Conservation (phyloP, 1,140 invertebrate species). For the Trissolcus basalis region DNA sequence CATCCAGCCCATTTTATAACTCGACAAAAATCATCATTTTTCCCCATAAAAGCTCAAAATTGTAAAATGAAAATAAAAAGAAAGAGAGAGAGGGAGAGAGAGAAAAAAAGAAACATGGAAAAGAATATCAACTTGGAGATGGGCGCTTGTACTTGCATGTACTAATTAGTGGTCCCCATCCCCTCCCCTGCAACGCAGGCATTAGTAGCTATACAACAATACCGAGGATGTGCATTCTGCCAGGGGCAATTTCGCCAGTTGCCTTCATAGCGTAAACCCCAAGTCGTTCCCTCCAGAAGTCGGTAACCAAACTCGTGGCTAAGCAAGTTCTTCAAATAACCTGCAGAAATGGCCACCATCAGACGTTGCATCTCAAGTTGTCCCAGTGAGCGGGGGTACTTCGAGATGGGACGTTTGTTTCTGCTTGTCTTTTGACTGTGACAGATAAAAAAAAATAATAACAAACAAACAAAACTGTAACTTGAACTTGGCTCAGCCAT, state of each 20-base stretch:
- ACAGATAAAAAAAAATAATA: no score
- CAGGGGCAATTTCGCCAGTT: slow-evolving; percentile 75
- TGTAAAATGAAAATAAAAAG: background rate
- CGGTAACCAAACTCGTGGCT: slow-evolving; percentile 67
- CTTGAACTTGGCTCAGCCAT: slow-evolving; percentile 64
- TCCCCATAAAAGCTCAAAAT: no score
- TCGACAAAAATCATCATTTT: no score
- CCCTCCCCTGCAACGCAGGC: slow-evolving; percentile 74
- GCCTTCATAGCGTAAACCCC: slow-evolving; percentile 72
- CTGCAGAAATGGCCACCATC: slow-evolving; percentile 50
- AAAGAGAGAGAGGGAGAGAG: background rate
- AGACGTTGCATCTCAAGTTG: no score
- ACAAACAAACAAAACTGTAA: no score
- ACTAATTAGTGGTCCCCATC: slow-evolving; percentile 74
- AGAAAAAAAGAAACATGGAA: slow-evolving; percentile 54
- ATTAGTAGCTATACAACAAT: slow-evolving; percentile 77
- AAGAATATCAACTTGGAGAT: slow-evolving; percentile 38
- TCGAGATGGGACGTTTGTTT: no score
- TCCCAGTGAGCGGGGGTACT: no score
- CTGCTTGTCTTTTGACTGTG: no score
- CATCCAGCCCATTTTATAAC: no score
- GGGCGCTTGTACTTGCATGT: slow-evolving; percentile 70
- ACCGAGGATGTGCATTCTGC: slow-evolving; percentile 76
- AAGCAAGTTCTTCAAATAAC: slow-evolving; percentile 58
- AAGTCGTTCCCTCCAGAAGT: slow-evolving; percentile 65